Percentiles rank a stretch among this genome's conserved stretches.
These are phyloP conservation scores for Temnothorax unifasciatus DNA, from an alignment of 2,888 invertebrate genomes.

Conservation along the genomic window DNA sequence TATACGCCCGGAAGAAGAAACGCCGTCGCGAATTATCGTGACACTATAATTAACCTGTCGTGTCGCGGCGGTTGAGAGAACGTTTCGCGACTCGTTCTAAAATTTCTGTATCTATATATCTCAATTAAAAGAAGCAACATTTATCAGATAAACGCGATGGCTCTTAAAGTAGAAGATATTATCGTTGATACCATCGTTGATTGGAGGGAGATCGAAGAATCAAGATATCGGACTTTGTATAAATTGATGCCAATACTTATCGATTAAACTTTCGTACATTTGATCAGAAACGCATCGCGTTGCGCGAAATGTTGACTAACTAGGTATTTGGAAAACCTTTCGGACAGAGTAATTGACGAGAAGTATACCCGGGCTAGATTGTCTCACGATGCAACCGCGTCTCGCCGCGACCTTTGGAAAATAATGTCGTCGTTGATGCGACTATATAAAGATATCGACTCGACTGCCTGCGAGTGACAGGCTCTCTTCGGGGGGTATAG, in stretches of 20 bases:
- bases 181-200: too few species aligned
- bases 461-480: conserved; percentile 81
- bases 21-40: background rate
- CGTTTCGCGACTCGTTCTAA: background rate
- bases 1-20: conserved; percentile 12
- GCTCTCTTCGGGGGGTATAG: conserved; percentile 78
- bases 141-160: background rate
- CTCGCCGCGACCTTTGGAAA: conserved; percentile 70
- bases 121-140: too few species aligned
- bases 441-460: conserved; percentile 83
- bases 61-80: background rate
- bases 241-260: background rate
- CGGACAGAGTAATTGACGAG: conserved; percentile 33
- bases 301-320: background rate
- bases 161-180: background rate
- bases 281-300: background rate
- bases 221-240: background rate
- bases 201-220: background rate
- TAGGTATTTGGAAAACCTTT: conserved; percentile 6
- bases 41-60: background rate
- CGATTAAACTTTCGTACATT: background rate
- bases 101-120: background rate
- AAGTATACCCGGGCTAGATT: conserved; percentile 26
- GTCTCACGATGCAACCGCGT: conserved; percentile 39
- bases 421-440: conserved; percentile 81